A percentile compares a stretch with the other conserved stretches of the same genome.
Evolutionary conservation across 2,113 vertebrate genomes (phyloP).

Genomic region (Antechinus flavipes): DNA sequence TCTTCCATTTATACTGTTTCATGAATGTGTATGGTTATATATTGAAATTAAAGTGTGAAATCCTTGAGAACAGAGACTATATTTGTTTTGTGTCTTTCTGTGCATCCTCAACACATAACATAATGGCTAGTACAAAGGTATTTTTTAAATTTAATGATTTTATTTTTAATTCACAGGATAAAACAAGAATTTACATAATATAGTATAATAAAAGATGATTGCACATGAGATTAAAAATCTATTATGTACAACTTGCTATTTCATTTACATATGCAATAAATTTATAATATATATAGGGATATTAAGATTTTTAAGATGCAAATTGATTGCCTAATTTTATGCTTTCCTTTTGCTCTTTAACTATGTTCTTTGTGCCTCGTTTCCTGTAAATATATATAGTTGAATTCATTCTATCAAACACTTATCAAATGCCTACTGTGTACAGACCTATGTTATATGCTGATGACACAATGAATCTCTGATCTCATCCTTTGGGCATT

Average conservation of each 20-base stretch:
- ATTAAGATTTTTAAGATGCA: neutral
- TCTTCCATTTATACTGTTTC: neutral
- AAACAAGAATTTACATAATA: neutral
- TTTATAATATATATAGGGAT: neutral
- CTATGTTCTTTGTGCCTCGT: neutral
- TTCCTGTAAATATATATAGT: neutral
- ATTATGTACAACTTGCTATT: neutral
- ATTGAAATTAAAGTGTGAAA: neutral
- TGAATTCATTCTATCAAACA: neutral
- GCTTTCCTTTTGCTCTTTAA: neutral
- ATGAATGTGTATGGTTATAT: neutral
- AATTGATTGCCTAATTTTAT: neutral
- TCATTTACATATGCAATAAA: neutral
- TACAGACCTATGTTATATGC: neutral
- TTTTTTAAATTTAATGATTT: neutral
- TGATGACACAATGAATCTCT: neutral
- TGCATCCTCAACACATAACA: neutral
- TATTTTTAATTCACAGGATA: neutral
- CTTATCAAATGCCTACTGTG: neutral
- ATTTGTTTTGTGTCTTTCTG: neutral
- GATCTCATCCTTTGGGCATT: neutral
- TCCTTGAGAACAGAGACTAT: neutral
- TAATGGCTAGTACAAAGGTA: neutral
- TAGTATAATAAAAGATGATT: neutral
- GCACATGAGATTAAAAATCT: neutral